Evolutionary conservation across 2,888 invertebrate species (phyloP).

Genomic region (Machimus atricapillus): DNA sequence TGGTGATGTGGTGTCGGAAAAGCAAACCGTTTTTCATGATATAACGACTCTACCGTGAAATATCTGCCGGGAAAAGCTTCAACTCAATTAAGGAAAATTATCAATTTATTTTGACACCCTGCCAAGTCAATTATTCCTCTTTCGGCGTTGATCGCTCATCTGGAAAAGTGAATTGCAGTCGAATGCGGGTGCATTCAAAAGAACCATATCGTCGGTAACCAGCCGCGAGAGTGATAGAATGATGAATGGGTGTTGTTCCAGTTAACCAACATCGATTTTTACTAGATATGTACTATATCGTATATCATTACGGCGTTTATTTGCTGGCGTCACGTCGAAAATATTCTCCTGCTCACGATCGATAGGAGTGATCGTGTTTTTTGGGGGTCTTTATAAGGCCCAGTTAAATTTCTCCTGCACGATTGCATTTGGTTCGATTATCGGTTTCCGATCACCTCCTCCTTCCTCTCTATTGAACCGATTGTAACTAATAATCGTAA

Average conservation of each 20-base stretch:
- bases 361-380: not conserved
- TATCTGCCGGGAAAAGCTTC: not conserved
- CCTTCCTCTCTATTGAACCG: not conserved
- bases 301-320: not conserved
- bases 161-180: not conserved
- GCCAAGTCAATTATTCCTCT: not conserved
- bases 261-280: not conserved
- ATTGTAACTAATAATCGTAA: not conserved
- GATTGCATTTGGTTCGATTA: not conserved
- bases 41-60: not conserved
- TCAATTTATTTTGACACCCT: conserved; percentile 16
- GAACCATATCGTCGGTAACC: not conserved
- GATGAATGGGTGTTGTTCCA: conserved; percentile 7
- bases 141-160: not conserved
- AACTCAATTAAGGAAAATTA: conserved; percentile 9
- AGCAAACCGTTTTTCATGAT: not conserved
- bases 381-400: not conserved
- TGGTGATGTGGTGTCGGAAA: conserved; percentile 9
- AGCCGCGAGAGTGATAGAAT: not conserved
- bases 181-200: not conserved
- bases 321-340: not conserved
- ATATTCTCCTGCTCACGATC: not conserved
- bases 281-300: not conserved
- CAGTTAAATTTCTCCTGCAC: not conserved
- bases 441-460: not conserved